phyloP scores from a whole-genome alignment of 2,113 vertebrate genomes.

The Balaeniceps rex region DNA sequence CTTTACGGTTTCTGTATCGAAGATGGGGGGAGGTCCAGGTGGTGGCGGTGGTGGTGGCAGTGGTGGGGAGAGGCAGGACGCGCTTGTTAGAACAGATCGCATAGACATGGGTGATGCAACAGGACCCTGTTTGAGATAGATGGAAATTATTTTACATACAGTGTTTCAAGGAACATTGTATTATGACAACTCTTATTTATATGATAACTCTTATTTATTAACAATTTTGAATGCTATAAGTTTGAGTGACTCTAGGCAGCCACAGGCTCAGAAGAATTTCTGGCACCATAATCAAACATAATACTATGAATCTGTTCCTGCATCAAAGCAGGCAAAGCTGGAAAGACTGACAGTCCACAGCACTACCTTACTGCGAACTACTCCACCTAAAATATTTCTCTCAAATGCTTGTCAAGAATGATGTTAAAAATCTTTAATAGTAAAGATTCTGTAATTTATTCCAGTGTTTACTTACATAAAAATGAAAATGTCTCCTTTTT shows the following conservation, averaged over 20 bases:
- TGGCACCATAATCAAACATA: not conserved
- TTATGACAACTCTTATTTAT: not conserved
- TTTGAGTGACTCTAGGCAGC: not conserved
- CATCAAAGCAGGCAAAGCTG: not conserved
- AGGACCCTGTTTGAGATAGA: slow-evolving; percentile 78
- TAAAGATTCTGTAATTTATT: not conserved
- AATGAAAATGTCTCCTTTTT: not conserved
- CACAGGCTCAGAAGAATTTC: not conserved
- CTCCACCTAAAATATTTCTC: not conserved
- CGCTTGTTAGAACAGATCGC: slow-evolving; percentile 40
- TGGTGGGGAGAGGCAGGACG: slow-evolving; percentile 61
- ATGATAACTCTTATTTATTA: not conserved
- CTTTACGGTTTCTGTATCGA: slow-evolving; percentile 59
- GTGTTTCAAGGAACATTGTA: not conserved
- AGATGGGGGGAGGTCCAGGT: slow-evolving; percentile 80
- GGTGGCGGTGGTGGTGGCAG: slow-evolving; percentile 75
- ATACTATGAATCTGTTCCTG: not conserved
- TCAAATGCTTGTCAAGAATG: not conserved
- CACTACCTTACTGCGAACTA: not conserved
- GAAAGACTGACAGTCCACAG: not conserved
- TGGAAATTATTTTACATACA: not conserved
- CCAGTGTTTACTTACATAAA: not conserved
- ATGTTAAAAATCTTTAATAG: not conserved
- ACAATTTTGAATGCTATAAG: not conserved
- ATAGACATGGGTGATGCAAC: slow-evolving; percentile 74